Conservation (phyloP, 92 coral and sea anemone species). For the Epizoanthus rinbou region DNA sequence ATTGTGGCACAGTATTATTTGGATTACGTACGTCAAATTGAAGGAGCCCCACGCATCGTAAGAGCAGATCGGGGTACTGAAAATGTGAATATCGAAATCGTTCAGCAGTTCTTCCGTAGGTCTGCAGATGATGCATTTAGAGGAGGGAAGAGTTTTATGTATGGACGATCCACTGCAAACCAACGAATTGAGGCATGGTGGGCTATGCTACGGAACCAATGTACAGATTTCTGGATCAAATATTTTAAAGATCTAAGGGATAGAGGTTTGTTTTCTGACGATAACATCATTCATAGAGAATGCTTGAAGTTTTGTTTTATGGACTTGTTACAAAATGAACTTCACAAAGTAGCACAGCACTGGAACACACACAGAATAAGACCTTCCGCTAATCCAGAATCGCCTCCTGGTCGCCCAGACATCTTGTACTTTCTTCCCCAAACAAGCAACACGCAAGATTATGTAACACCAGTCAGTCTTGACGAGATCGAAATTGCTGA, state of each 20-base stretch:
- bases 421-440: constrained; percentile 29
- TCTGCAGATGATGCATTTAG: constrained; percentile 25
- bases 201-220: constrained; percentile 18
- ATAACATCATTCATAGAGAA: constrained; percentile 24
- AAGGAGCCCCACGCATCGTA: constrained; percentile 31
- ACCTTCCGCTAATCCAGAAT: constrained; percentile 27
- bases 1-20: constrained; percentile 28
- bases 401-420: constrained; percentile 42
- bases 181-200: constrained; percentile 40
- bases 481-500: constrained; percentile 12
- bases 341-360: constrained; percentile 15
- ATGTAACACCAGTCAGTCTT: constrained; percentile 13
- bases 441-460: constrained; percentile 23
- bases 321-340: constrained; percentile 34
- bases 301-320: constrained; percentile 42
- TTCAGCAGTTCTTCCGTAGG: constrained; percentile 35
- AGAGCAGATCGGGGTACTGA: constrained; percentile 29
- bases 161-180: constrained; percentile 16
- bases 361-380: constrained; percentile 28
- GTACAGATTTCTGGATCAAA: constrained; percentile 21
- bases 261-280: constrained; percentile 11
- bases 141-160: constrained; percentile 33
- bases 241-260: constrained; percentile 34
- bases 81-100: constrained; percentile 22
- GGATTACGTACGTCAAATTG: constrained; percentile 18